Evolutionary conservation across 2,797 vertebrate genomes (phyloP).

Genomic region (Sebastiscus tertius): DNA sequence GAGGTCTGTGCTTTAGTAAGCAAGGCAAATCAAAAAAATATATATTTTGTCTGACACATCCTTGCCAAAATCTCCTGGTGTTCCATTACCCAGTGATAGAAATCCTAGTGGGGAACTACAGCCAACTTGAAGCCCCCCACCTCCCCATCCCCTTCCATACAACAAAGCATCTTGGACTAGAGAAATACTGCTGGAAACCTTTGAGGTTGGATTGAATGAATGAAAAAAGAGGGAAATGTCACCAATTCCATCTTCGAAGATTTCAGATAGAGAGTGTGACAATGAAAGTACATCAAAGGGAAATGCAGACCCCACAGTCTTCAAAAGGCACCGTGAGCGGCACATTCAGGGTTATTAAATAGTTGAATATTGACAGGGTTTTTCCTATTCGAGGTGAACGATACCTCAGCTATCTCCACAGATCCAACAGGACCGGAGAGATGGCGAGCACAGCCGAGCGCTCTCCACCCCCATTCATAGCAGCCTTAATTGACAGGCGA

Average conservation of each 20-base stretch:
- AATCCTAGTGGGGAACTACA: slow-evolving; percentile 66
- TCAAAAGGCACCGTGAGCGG: slow-evolving; percentile 79
- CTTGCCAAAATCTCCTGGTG: slow-evolving; percentile 59
- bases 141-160: slow-evolving; percentile 32
- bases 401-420: slow-evolving; percentile 72
- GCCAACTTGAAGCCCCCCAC: slow-evolving; percentile 62
- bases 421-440: slow-evolving; percentile 71
- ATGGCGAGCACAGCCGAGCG: slow-evolving; percentile 53
- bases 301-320: slow-evolving; percentile 80
- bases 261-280: slow-evolving; percentile 81
- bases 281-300: slow-evolving; percentile 84
- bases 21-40: slow-evolving; percentile 26
- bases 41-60: slow-evolving; percentile 59
- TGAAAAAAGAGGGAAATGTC: slow-evolving; percentile 82
- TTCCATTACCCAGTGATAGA: slow-evolving; percentile 72
- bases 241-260: slow-evolving; percentile 81
- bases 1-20: slow-evolving; percentile 17
- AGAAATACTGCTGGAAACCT: slow-evolving; percentile 78
- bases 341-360: slow-evolving; percentile 83
- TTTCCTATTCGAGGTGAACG: slow-evolving; percentile 75
- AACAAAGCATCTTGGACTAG: slow-evolving; percentile 77
- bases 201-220: slow-evolving; percentile 84
- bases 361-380: slow-evolving; percentile 83
- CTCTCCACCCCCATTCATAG: slow-evolving; percentile 68
- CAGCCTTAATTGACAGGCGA: slow-evolving; percentile 77